A percentile compares a stretch with the other conserved stretches of the same genome.
These are phyloP conservation scores for Saccostrea glomerata DNA, from an alignment of 1,140 invertebrate genomes.

Conservation along the genomic window DNA sequence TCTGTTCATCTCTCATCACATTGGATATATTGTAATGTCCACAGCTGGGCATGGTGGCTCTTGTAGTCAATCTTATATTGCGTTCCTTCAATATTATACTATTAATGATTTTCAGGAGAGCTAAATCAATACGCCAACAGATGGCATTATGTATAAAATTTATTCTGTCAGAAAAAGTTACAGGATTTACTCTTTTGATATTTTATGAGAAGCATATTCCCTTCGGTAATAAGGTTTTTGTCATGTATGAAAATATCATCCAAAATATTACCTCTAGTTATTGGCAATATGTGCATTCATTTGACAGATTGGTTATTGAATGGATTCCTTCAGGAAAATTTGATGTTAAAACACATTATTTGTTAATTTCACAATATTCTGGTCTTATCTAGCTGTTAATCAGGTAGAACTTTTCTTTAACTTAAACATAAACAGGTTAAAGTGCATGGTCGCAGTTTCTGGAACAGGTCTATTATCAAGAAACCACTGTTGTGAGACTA, in stretches of 20 bases:
- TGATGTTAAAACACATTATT: neutral
- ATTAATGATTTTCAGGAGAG: neutral
- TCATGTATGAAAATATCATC: neutral
- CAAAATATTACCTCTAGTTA: neutral
- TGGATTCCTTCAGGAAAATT: neutral
- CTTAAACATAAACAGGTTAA: too few species aligned
- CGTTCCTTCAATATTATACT: neutral
- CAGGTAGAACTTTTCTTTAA: neutral
- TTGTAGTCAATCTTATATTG: neutral
- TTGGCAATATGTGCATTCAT: slow-evolving; percentile 1
- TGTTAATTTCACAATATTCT: neutral
- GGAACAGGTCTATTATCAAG: too few species aligned
- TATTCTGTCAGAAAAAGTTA: neutral
- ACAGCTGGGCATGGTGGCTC: neutral
- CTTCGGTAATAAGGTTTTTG: neutral
- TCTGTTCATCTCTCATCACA: neutral
- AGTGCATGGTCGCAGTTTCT: too few species aligned
- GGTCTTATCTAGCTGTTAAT: neutral
- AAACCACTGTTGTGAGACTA: too few species aligned
- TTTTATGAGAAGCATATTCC: neutral
- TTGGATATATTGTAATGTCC: neutral
- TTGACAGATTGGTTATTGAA: neutral
- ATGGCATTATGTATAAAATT: neutral
- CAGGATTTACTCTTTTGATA: neutral
- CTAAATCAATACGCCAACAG: slow-evolving; percentile 6